phyloP scores from a whole-genome alignment of 2,888 invertebrate species.

The Clivina fossor region DNA sequence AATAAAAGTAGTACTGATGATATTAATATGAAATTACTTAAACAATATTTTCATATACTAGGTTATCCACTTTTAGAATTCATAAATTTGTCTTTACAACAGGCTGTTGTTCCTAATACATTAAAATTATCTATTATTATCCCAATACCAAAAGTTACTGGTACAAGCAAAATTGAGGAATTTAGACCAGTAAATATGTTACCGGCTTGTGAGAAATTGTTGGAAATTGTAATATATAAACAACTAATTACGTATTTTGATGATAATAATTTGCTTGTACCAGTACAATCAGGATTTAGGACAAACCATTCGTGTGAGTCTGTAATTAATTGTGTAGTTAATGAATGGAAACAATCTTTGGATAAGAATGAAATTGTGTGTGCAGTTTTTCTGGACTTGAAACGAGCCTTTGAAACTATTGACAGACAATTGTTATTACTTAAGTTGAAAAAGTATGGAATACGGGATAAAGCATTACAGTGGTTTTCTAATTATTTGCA shows the following conservation, averaged over 20 bases:
- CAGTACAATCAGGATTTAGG: slow-evolving; percentile 3
- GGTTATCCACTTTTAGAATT: neutral
- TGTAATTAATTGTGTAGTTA: neutral
- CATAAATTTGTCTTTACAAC: neutral
- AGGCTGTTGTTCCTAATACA: neutral
- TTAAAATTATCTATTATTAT: slow-evolving; percentile 6
- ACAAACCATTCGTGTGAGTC: slow-evolving; percentile 8
- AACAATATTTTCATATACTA: neutral
- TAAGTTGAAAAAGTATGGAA: too few relatives aligned
- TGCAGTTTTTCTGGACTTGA: too few relatives aligned
- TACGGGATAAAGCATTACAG: too few relatives aligned
- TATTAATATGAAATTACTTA: neutral
- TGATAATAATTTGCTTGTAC: slow-evolving; percentile 3
- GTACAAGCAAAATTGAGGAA: slow-evolving; percentile 27
- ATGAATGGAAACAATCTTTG: slow-evolving; percentile 1
- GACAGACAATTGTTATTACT: too few relatives aligned
- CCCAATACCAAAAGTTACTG: slow-evolving; percentile 29
- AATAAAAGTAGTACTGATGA: neutral
- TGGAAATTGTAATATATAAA: slow-evolving; percentile 31
- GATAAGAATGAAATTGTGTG: too few relatives aligned
- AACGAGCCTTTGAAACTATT: too few relatives aligned
- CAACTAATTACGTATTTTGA: slow-evolving; percentile 32
- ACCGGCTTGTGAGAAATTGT: slow-evolving; percentile 30
- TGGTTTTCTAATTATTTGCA: too few relatives aligned
- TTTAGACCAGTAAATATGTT: slow-evolving; percentile 34